Percentiles rank a stretch among this genome's conserved stretches.
phyloP scores from a whole-genome alignment of 2,888 invertebrate genomes.

The Scaptomyza tumidula region DNA sequence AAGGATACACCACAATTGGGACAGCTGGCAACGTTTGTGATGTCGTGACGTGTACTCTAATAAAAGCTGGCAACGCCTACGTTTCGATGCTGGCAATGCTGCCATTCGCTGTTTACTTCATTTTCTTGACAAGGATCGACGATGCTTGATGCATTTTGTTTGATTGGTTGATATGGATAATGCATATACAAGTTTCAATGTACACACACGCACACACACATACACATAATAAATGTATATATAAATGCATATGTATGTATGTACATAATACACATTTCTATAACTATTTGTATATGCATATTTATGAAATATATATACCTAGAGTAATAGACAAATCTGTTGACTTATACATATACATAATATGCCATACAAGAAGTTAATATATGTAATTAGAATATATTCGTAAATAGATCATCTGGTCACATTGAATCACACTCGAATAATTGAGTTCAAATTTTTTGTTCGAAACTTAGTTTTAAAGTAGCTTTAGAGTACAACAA shows the following conservation, averaged over 20 bases:
- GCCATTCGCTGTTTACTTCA: constrained; percentile 14
- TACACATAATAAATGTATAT: constrained; percentile 12
- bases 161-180: constrained; percentile 14
- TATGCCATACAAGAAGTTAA: constrained; percentile 56
- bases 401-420: constrained; percentile 27
- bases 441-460: constrained; percentile 24
- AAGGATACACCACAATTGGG: background rate
- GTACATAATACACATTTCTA: constrained; percentile 13
- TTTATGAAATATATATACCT: constrained; percentile 41
- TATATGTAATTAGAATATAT: constrained; percentile 46
- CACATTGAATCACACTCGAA: constrained; percentile 16
- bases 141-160: constrained; percentile 3
- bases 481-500: constrained; percentile 67
- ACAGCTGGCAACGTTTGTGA: constrained; percentile 29
- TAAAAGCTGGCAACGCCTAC: constrained; percentile 52
- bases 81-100: constrained; percentile 30
- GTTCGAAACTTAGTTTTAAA: constrained; percentile 36
- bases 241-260: constrained; percentile 20
- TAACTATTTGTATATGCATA: constrained; percentile 1
- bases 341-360: constrained; percentile 70
- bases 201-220: constrained; percentile 10
- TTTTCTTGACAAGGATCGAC: constrained; percentile 37
- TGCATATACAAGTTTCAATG: constrained; percentile 10
- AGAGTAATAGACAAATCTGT: constrained; percentile 56
- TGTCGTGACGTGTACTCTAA: constrained; percentile 11